Conservation (phyloP, 2,113 vertebrate genomes). For the Cyphomyrus plagiostoma region DNA sequence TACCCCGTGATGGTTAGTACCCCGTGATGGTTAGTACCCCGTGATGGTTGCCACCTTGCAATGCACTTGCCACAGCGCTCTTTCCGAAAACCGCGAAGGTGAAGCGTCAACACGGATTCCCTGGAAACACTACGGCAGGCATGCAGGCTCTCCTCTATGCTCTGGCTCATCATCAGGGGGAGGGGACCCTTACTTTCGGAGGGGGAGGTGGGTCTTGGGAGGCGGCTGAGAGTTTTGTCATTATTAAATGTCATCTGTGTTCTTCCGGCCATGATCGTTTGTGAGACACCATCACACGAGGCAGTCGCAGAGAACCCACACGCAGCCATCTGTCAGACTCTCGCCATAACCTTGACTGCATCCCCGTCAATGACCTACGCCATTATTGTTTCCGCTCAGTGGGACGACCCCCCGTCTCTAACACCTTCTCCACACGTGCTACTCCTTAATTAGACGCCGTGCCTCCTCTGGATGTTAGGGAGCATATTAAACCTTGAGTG, state of each 20-base stretch:
- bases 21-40: too few species aligned
- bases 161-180: not conserved
- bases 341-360: not conserved
- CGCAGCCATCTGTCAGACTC: not conserved
- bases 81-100: not conserved
- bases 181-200: not conserved
- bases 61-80: not conserved
- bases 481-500: not conserved
- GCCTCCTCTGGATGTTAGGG: not conserved
- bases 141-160: not conserved
- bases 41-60: not conserved
- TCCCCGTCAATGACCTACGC: not conserved
- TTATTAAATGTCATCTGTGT: slow-evolving; percentile 10
- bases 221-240: not conserved
- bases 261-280: not conserved
- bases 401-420: not conserved
- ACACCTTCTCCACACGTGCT: not conserved
- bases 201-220: not conserved
- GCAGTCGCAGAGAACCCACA: not conserved
- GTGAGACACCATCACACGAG: not conserved
- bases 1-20: not conserved
- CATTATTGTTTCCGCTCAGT: not conserved
- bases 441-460: not conserved
- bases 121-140: not conserved
- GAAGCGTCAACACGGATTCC: not conserved